Percentiles rank a stretch among this genome's conserved stretches.
These are phyloP conservation scores for Callipepla squamata DNA, from an alignment of 2,113 vertebrate genomes.

Conservation along the genomic window DNA sequence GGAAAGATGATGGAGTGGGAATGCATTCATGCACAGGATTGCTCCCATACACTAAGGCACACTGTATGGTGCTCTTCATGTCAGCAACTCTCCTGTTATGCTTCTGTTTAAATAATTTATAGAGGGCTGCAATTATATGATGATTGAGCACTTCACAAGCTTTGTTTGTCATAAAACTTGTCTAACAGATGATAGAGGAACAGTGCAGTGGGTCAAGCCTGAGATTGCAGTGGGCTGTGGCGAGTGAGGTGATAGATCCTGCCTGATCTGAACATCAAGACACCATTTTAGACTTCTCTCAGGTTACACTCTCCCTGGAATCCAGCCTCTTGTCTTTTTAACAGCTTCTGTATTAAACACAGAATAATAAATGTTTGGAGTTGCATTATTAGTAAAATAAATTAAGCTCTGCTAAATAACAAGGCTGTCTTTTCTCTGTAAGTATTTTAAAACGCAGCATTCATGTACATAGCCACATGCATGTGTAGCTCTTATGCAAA, in stretches of 20 bases:
- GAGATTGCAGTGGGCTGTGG: neutral
- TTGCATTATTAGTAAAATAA: neutral
- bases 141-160: neutral
- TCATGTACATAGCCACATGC: neutral
- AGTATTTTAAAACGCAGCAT: fast-evolving
- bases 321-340: neutral
- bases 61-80: neutral
- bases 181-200: neutral
- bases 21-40: neutral
- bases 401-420: neutral
- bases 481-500: neutral
- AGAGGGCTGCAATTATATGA: neutral
- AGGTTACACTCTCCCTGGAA: neutral
- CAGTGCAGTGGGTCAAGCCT: neutral
- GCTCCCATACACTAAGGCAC: neutral
- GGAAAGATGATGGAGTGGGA: neutral
- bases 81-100: neutral
- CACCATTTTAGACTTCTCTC: neutral
- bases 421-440: neutral
- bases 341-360: neutral
- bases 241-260: neutral
- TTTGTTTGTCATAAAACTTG: neutral
- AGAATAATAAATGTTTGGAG: neutral
- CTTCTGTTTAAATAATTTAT: neutral
- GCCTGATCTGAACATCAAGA: neutral